These are phyloP conservation scores for Siniperca scherzeri DNA, from an alignment of 2,797 vertebrate species.

Conservation along the genomic window DNA sequence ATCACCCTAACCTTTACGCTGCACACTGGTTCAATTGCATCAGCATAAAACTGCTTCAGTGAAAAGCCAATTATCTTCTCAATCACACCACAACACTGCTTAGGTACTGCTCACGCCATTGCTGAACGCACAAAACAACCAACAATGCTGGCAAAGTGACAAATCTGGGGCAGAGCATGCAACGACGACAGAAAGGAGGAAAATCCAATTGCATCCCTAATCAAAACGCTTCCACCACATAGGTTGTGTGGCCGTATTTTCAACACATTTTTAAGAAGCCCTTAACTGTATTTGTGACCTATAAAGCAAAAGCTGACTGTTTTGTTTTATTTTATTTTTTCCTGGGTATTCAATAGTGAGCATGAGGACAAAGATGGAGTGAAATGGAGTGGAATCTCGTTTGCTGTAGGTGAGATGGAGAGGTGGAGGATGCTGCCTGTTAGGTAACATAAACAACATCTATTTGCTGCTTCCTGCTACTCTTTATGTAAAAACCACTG, in stretches of 20 bases:
- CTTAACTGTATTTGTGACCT: conserved; percentile 4
- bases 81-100: conserved; percentile 47
- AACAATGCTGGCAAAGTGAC: conserved; percentile 44
- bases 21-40: conserved; percentile 68
- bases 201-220: conserved; percentile 48
- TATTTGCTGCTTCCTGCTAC: conserved; percentile 3
- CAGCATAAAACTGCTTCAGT: conserved; percentile 74
- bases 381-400: conserved; percentile 6
- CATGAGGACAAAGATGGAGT: background rate
- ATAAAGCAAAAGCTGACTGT: background rate
- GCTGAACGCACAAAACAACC: conserved; percentile 38
- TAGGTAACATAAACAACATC: conserved; percentile 18
- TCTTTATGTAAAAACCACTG: background rate
- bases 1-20: conserved; percentile 75
- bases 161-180: conserved; percentile 35
- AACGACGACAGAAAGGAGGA: conserved; percentile 23
- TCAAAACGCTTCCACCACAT: conserved; percentile 30
- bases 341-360: background rate
- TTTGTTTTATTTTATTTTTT: background rate
- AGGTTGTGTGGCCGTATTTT: conserved; percentile 3
- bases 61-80: conserved; percentile 80
- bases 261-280: conserved; percentile 28
- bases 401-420: background rate
- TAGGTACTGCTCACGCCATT: conserved; percentile 48
- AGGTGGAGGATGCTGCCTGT: conserved; percentile 9